Evolutionary conservation across 1,140 invertebrate genomes (phyloP), one percentile per base, ranked within the genome.

Genomic region (Manduca sexta): DNA sequence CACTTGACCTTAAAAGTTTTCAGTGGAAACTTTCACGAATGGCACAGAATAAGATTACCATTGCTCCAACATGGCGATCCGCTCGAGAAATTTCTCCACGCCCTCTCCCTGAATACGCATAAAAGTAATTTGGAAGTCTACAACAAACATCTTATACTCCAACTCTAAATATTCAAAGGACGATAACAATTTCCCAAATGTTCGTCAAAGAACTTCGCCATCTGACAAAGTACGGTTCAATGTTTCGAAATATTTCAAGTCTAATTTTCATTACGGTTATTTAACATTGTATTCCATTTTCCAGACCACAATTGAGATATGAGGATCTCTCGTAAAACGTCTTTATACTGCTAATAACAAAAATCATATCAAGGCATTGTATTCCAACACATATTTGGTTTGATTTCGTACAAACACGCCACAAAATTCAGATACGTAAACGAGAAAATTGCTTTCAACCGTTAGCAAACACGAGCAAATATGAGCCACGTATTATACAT

Each of bases 91-190:
- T 50, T 50, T 29, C 21, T 31, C 39, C 8, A 10, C 21, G 13
- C 11, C 7, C 34, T 14, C 8, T 21, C 35, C 17, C 14, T 31
- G 30, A 51, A 51, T 26, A 39, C 11, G 34, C 29, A 45, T 48
- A 10, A 35, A 52, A 43, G 34, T 33, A 47, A 47, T 52, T 52
- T 52, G 11, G 18, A 47, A 52, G n/a, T 52, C 15, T 42, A 15
- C 17, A 11, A 45, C 14, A 50, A 50, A 45, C 11, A 45, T 29
- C 29, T 31, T 17, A 41, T 41, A 41, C 29, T 49, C 11, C 11
- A 13, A 11, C 16, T 5, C 11, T 31, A 29, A 49, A 49, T 43
- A 49, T 49, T 49, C 12, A 40, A 43, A 31, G 31, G 48, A 43
- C 30, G 40, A 31, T 33, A 38, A 14, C 46, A 17, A 49, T 40